Conservation (phyloP, 1,140 invertebrate genomes). For the Brachionus asplanchnoidis region DNA sequence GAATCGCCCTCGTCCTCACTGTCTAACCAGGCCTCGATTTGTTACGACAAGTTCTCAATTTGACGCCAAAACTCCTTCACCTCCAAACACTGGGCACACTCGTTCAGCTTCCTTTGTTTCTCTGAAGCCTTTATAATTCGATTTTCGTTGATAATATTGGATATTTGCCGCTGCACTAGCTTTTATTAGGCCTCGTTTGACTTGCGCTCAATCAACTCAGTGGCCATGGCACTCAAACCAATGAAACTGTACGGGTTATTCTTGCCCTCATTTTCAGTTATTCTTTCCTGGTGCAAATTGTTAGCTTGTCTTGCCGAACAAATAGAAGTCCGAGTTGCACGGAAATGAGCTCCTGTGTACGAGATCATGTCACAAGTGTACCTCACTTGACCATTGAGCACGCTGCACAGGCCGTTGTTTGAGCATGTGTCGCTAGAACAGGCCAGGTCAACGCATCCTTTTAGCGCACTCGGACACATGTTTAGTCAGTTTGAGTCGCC, state of each 20-base stretch:
- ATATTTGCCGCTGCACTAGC: neutral
- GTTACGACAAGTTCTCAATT: slow-evolving; percentile 7
- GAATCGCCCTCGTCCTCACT: slow-evolving; percentile 12
- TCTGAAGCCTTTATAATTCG: neutral
- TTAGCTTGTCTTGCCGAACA: slow-evolving; percentile 25
- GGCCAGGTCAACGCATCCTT: slow-evolving; percentile 21
- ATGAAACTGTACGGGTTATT: neutral
- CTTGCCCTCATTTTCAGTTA: slow-evolving; percentile 2
- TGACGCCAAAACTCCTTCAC: neutral
- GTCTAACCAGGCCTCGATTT: neutral
- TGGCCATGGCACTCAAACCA: neutral
- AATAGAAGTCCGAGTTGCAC: slow-evolving; percentile 10
- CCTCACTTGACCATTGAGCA: neutral
- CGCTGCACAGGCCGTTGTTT: slow-evolving; percentile 10
- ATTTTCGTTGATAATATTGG: slow-evolving; percentile 12
- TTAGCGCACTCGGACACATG: slow-evolving; percentile 26
- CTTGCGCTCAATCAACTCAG: neutral
- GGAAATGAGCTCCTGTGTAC: neutral
- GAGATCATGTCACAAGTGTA: slow-evolving; percentile 40
- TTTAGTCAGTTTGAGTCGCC: neutral
- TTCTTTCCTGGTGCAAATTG: slow-evolving; percentile 10
- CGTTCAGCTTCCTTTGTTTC: slow-evolving; percentile 9
- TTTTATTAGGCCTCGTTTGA: neutral
- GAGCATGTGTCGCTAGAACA: slow-evolving; percentile 3
- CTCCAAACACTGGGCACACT: neutral